A percentile compares a stretch with the other conserved stretches of the same genome.
phyloP scores from a whole-genome alignment of 2,797 vertebrate species.

The Chrysocyon brachyurus region DNA sequence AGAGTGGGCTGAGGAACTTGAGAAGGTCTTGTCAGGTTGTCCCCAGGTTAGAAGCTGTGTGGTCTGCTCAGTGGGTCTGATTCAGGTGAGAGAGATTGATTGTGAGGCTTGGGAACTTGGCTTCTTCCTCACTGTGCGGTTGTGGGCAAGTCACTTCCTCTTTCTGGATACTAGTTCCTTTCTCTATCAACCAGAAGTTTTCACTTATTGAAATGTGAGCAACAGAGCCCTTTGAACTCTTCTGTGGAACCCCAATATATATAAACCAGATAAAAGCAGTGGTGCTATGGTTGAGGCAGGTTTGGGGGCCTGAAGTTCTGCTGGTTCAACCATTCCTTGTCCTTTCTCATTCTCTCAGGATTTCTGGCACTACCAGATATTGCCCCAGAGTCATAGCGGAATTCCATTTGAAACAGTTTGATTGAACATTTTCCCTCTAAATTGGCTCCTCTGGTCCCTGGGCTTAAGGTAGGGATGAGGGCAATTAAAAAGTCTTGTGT shows the following conservation, averaged over 20 bases:
- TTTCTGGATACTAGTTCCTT: not conserved
- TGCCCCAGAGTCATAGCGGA: not conserved
- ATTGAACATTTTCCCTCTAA: not conserved
- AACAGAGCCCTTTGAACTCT: not conserved
- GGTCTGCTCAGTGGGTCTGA: not conserved
- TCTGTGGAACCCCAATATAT: not conserved
- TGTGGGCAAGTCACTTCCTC: conserved; percentile 10
- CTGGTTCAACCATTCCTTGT: not conserved
- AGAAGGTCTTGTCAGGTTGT: not conserved
- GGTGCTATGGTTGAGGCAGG: not conserved
- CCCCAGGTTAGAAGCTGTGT: not conserved
- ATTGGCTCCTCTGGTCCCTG: not conserved
- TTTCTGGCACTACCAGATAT: not conserved
- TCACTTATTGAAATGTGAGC: not conserved
- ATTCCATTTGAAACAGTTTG: not conserved
- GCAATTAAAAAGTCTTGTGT: not conserved
- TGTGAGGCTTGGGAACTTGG: not conserved
- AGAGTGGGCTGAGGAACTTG: not conserved
- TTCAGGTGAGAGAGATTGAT: not conserved
- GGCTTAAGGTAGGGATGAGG: not conserved
- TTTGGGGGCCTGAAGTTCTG: not conserved
- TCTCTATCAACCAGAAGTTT: not conserved
- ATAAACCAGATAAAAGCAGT: not conserved
- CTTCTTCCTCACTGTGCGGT: not conserved
- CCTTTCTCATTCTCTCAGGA: not conserved